Base-by-base conservation (phyloP, 35 echinoderm and acorn worm genomes). In the Patiria miniata region DNA sequence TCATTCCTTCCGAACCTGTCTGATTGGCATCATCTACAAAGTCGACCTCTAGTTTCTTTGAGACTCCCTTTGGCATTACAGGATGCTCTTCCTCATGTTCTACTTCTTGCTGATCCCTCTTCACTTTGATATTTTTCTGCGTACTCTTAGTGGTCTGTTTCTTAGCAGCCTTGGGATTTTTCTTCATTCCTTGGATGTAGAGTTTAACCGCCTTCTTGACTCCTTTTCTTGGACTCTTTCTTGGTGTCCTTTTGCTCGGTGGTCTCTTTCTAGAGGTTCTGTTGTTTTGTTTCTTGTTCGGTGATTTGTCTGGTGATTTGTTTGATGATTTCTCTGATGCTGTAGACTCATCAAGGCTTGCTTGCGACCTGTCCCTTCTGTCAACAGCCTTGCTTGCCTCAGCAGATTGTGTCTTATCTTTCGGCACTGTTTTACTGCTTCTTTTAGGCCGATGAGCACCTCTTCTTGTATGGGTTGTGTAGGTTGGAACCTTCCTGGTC, bases 151-250 rank as follows among this genome's bases (percentile, higher is more conserved):
- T 10, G 37, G 36, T 60, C 38, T 1, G 52, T 40, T 29, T 80
- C 32, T 23, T 47, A 16, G 26, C 39, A 37, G 57, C 40, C 81
- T 61, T 55, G 37, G 42, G 52, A 40, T 81, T 56, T 40, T 59
- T 87, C 54, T 39, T 73, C 36, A 54, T 61, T 14, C 68, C 81
- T 10, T 73, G 56, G 18, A 87, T 4, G 38, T 87, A 88, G 2
- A 76, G 57, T 82, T 77, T 83, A 2, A 69, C 61, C 5, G 78
- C 58, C 83, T 87, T 78, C 44, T 60, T 84, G 8, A 80, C 85
- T 42, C 68, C 80, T 52, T 82, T 88, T 22, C 68, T 81, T 51
- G 53, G 83, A 28, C 42, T 90, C 21, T 77, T 89, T 28, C 50
- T 86, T 0, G 83, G 77, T 28, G 39, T 34, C 80, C 51, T 82